Percentiles rank a stretch among this genome's conserved stretches.
phyloP scores from a whole-genome alignment of 2,113 vertebrate species.

The Myrmophylax atrothorax region DNA sequence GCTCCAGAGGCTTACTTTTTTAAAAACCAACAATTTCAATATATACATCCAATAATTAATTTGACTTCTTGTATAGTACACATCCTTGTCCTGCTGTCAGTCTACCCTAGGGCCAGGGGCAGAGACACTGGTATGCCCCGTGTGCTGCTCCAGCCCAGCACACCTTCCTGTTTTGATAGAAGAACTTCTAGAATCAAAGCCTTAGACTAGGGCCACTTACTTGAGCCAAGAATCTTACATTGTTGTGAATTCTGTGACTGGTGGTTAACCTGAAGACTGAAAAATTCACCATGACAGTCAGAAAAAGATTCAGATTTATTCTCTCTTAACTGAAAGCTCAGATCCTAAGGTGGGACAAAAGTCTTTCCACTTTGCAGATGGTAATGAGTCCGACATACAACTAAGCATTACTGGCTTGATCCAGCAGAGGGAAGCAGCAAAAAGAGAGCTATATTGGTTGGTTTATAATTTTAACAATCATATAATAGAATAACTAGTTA shows the following conservation, averaged over 20 bases:
- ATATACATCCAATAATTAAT: background rate
- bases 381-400: background rate
- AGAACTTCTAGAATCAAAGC: background rate
- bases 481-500: background rate
- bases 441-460: background rate
- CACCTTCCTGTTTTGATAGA: background rate
- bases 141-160: background rate
- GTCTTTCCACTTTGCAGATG: background rate
- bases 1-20: background rate
- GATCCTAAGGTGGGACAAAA: background rate
- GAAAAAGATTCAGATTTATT: background rate
- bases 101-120: background rate
- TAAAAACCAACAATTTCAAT: background rate
- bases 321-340: background rate
- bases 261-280: background rate
- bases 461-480: conserved; percentile 1
- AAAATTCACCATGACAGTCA: background rate
- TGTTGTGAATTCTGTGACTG: background rate
- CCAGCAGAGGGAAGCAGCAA: conserved; percentile 63
- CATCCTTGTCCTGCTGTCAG: background rate
- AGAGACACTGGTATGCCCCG: background rate
- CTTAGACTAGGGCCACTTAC: background rate
- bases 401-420: conserved; percentile 26
- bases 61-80: background rate
- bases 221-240: background rate